These are phyloP conservation scores for Anastrepha ludens DNA, from an alignment of 1,140 invertebrate genomes.

Conservation along the genomic window DNA sequence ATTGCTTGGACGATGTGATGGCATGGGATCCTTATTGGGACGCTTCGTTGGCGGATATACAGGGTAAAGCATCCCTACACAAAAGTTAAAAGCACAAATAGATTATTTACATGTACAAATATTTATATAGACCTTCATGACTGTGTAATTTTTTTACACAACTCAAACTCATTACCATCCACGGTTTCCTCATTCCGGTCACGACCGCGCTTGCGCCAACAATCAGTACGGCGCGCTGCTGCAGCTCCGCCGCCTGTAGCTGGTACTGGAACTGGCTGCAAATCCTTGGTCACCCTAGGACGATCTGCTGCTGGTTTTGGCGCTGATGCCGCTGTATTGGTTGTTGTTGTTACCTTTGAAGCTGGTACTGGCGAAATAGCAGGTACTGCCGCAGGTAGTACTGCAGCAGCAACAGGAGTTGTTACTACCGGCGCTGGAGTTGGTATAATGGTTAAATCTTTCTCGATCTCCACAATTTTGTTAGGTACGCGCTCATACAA, in stretches of 20 bases:
- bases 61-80: constrained; percentile 65
- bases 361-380: constrained; percentile 12
- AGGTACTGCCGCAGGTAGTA: constrained; percentile 23
- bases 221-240: constrained; percentile 33
- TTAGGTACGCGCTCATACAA: constrained; percentile 89
- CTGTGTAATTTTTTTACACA: constrained; percentile 47
- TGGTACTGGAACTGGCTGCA: constrained; percentile 76
- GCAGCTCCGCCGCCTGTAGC: background rate
- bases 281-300: constrained; percentile 77
- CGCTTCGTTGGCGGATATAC: constrained; percentile 80
- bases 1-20: constrained; percentile 79
- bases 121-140: background rate
- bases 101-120: background rate
- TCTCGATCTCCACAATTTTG: constrained; percentile 83
- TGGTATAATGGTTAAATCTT: constrained; percentile 74
- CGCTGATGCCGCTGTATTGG: background rate
- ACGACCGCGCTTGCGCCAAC: constrained; percentile 38
- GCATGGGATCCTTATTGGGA: constrained; percentile 82
- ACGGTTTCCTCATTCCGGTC: constrained; percentile 30
- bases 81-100: constrained; percentile 55
- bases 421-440: constrained; percentile 69
- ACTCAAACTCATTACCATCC: constrained; percentile 66
- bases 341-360: background rate
- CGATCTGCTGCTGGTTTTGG: constrained; percentile 76
- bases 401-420: constrained; percentile 39